Percentiles rank a stretch among this genome's conserved stretches.
phyloP scores from a whole-genome alignment of 2,113 vertebrate species.

The Laterallus jamaicensis region DNA sequence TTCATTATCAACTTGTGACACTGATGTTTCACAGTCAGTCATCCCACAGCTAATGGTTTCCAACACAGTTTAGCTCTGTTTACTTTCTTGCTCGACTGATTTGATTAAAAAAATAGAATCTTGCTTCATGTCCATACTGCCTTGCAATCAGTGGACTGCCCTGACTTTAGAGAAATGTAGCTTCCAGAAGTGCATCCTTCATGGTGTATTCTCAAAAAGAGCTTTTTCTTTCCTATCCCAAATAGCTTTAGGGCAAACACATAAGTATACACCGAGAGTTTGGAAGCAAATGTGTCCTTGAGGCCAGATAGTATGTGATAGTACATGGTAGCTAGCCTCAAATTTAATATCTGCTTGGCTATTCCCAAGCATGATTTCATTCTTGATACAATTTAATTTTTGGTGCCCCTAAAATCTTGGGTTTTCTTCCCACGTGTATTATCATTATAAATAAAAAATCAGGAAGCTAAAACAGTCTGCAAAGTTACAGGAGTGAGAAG shows the following conservation, averaged over 20 bases:
- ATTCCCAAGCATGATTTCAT: neutral
- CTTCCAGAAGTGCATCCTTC: neutral
- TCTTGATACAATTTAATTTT: neutral
- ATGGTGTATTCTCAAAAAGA: neutral
- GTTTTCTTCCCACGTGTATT: neutral
- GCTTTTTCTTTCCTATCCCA: neutral
- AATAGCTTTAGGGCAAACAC: neutral
- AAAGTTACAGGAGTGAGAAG: neutral
- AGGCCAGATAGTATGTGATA: neutral
- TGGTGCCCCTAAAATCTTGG: neutral
- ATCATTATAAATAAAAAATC: neutral
- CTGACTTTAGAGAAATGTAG: neutral
- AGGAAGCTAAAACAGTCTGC: neutral
- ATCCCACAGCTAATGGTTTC: neutral
- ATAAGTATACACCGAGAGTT: neutral
- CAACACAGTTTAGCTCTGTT: neutral
- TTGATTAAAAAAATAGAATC: neutral
- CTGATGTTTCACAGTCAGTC: neutral
- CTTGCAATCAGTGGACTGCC: neutral
- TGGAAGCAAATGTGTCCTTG: neutral
- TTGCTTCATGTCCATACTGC: neutral
- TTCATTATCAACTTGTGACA: neutral
- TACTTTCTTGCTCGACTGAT: neutral
- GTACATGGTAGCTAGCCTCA: neutral
- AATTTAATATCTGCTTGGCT: neutral